phyloP scores from a whole-genome alignment of 1,140 invertebrate genomes.

The Ceratosolen fusciceps region DNA sequence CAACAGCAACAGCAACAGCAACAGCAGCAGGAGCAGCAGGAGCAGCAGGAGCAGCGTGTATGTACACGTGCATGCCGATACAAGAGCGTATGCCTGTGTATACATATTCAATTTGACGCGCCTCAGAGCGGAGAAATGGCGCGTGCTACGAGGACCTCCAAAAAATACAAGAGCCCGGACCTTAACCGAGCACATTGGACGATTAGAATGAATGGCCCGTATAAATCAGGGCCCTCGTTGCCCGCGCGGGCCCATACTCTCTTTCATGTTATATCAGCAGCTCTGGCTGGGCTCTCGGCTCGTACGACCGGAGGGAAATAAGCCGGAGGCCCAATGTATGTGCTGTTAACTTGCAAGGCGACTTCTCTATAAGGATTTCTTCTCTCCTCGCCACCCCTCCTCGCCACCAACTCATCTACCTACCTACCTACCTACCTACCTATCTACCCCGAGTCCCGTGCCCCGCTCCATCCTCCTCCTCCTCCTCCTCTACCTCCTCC shows the following conservation, averaged over 20 bases:
- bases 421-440: too few species aligned
- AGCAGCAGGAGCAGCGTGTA: conserved; percentile 4
- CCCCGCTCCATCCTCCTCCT: too few species aligned
- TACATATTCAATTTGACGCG: conserved; percentile 66
- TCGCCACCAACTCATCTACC: too few species aligned
- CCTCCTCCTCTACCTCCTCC: too few species aligned
- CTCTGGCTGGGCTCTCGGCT: background rate
- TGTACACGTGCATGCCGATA: background rate
- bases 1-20: too few species aligned
- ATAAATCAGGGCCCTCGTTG: conserved; percentile 70
- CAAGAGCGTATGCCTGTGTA: background rate
- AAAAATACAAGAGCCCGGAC: conserved; percentile 20
- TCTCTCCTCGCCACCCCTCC: background rate
- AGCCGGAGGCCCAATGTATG: too few species aligned
- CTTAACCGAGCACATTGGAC: conserved; percentile 54
- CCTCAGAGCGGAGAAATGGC: conserved; percentile 42
- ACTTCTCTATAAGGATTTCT: background rate
- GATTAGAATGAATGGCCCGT: conserved; percentile 72
- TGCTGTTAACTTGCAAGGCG: background rate
- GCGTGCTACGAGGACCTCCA: background rate
- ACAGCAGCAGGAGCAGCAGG: too few species aligned
- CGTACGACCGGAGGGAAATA: background rate
- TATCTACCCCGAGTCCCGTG: too few species aligned
- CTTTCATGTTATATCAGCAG: conserved; percentile 25
- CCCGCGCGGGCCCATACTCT: background rate